Evolutionary conservation across 1,140 invertebrate species (phyloP).

Genomic region (Pectinophora gossypiella): DNA sequence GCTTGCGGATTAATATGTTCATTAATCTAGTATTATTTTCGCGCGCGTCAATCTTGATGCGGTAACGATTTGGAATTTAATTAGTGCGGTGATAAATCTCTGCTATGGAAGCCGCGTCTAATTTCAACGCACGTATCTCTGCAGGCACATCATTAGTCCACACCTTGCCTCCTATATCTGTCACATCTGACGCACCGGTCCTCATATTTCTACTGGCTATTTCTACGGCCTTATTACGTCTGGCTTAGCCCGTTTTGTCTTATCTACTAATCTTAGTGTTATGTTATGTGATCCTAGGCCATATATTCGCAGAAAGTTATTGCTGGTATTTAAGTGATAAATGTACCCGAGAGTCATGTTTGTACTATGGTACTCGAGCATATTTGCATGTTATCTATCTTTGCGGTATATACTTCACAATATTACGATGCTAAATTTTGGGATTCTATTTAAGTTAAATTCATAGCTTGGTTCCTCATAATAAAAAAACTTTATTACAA

Average conservation of each 20-base stretch:
- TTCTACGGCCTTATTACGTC: not conserved
- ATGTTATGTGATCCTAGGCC: not conserved
- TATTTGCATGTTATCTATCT: too few species aligned
- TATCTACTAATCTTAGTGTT: not conserved
- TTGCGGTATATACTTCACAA: too few species aligned
- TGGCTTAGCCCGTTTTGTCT: not conserved
- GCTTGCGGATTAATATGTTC: not conserved
- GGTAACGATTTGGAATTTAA: constrained; percentile 22
- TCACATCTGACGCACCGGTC: not conserved
- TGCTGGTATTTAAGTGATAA: too few species aligned
- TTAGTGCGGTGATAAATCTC: constrained; percentile 27
- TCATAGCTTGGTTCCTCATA: too few species aligned
- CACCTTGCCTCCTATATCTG: constrained; percentile 11
- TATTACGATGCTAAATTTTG: too few species aligned
- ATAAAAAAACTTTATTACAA: too few species aligned
- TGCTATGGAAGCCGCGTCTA: constrained; percentile 7
- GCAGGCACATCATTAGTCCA: constrained; percentile 22
- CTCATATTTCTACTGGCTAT: not conserved
- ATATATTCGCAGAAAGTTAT: too few species aligned
- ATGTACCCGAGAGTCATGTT: too few species aligned
- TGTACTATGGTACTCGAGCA: too few species aligned
- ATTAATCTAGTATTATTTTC: constrained; percentile 16
- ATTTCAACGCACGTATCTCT: constrained; percentile 3
- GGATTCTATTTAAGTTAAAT: too few species aligned
- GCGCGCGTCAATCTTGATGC: constrained; percentile 24